phyloP scores from a whole-genome alignment of 2,797 vertebrate genomes.

The Crenuchus spilurus region DNA sequence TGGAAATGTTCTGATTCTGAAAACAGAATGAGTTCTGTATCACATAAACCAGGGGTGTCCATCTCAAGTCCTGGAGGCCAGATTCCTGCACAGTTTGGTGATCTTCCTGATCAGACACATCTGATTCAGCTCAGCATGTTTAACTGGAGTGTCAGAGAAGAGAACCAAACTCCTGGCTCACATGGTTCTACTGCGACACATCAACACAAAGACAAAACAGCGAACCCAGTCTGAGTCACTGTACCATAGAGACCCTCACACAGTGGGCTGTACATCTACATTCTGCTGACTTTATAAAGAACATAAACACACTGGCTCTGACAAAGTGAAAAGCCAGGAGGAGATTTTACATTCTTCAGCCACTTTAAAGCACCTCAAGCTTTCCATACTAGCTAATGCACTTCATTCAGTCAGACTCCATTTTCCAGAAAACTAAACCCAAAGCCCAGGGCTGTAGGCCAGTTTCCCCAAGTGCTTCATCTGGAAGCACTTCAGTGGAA shows the following conservation, averaged over 20 bases:
- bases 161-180: no score
- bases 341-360: background rate
- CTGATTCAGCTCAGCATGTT: no score
- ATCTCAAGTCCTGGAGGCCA: no score
- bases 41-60: no score
- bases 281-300: background rate
- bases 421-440: background rate
- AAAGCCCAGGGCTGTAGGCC: background rate
- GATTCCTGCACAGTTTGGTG: no score
- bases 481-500: constrained; percentile 2
- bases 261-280: background rate
- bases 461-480: background rate
- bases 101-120: no score
- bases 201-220: background rate
- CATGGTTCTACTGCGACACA: no score
- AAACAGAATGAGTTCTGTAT: no score
- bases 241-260: constrained; percentile 10
- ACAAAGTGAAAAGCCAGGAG: background rate
- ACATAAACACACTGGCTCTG: background rate
- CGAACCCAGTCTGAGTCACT: constrained; percentile 24
- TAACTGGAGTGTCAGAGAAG: no score
- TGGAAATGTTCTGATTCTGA: no score
- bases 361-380: constrained; percentile 2
- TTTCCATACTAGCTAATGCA: background rate
- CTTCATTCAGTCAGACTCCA: constrained; percentile 6